Percentiles rank a stretch among this genome's conserved stretches.
Evolutionary conservation across 2,888 invertebrate species (phyloP).

Genomic region (Hirtodrosophila duncani): DNA sequence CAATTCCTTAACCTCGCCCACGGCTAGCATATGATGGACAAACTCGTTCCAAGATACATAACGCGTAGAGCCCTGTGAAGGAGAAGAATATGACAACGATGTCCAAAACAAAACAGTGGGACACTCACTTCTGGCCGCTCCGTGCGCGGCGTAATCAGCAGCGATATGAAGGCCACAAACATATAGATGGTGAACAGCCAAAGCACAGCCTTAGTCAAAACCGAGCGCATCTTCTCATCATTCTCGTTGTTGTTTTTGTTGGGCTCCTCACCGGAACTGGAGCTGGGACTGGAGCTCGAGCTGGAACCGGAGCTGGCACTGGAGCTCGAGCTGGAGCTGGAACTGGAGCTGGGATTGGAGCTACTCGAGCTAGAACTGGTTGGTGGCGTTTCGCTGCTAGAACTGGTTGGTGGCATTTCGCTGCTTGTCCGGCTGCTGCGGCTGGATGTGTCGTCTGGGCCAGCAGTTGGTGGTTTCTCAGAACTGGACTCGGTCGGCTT

Average conservation of each 20-base stretch:
- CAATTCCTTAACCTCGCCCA: constrained; percentile 94
- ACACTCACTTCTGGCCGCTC: constrained; percentile 85
- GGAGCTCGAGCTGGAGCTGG: constrained; percentile 9
- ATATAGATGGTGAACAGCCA: constrained; percentile 89
- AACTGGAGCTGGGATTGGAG: constrained; percentile 1
- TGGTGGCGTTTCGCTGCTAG: constrained; percentile 2
- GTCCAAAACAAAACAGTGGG: too few relatives aligned
- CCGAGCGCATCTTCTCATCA: constrained; percentile 84
- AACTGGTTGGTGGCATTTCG: background rate
- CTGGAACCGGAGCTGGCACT: background rate
- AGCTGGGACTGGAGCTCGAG: constrained; percentile 7
- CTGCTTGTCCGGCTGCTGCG: background rate
- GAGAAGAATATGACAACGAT: background rate
- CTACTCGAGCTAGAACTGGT: constrained; percentile 7
- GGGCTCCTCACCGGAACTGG: constrained; percentile 33
- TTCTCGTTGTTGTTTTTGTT: constrained; percentile 82
- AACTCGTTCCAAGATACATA: constrained; percentile 98
- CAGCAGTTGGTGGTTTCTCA: too few relatives aligned
- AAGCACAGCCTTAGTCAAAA: constrained; percentile 86
- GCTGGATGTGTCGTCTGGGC: too few relatives aligned
- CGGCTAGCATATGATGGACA: constrained; percentile 93
- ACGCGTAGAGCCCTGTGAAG: constrained; percentile 77
- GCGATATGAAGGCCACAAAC: constrained; percentile 85
- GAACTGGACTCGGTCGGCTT: too few relatives aligned
- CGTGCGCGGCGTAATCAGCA: constrained; percentile 84